phyloP scores from a whole-genome alignment of 2,797 vertebrate genomes.

The Peromyscus eremicus region DNA sequence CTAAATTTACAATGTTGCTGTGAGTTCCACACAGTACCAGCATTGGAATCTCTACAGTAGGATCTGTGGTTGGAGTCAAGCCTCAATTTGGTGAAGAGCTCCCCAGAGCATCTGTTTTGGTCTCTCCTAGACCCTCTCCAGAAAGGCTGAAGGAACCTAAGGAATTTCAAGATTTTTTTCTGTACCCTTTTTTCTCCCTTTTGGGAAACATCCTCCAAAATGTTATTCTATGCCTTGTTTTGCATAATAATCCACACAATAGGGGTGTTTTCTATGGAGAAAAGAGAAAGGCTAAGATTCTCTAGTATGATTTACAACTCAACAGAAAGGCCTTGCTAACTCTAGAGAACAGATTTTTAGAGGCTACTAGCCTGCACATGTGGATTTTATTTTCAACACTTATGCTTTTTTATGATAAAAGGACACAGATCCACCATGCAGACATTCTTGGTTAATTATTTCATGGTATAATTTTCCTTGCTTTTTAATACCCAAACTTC shows the following conservation, averaged over 20 bases:
- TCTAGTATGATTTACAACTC: slow-evolving; percentile 40
- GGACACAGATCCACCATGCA: neutral
- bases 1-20: neutral
- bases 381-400: slow-evolving; percentile 56
- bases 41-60: neutral
- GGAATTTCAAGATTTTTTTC: neutral
- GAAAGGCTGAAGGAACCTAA: neutral
- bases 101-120: neutral
- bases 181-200: neutral
- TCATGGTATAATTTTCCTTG: slow-evolving; percentile 38
- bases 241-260: slow-evolving; percentile 47
- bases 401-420: slow-evolving; percentile 41
- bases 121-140: neutral
- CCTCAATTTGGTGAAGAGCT: neutral
- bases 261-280: slow-evolving; percentile 35
- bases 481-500: slow-evolving; percentile 51
- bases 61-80: neutral
- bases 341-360: slow-evolving; percentile 43
- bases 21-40: neutral
- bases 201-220: slow-evolving; percentile 20
- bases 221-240: slow-evolving; percentile 5
- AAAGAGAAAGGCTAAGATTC: neutral
- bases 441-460: slow-evolving; percentile 43
- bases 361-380: neutral
- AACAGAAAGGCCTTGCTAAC: slow-evolving; percentile 41